These are phyloP conservation scores for Cephus spinipes DNA, from an alignment of 2,888 invertebrate genomes.

Conservation along the genomic window DNA sequence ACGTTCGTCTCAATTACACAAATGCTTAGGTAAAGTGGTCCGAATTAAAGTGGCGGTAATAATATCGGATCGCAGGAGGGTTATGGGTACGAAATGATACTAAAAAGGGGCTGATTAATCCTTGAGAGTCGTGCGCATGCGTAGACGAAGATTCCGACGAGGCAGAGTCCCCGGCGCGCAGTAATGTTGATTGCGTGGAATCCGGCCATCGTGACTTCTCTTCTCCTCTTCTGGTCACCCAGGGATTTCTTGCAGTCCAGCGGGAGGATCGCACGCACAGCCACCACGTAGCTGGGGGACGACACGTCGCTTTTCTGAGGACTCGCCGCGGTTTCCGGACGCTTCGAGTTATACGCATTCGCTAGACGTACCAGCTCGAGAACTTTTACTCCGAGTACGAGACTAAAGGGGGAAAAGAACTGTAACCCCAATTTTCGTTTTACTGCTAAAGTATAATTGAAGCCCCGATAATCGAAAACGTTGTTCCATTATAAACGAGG, in stretches of 20 bases:
- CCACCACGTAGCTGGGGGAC: not conserved
- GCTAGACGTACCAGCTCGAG: not conserved
- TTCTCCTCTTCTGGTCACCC: constrained; percentile 22
- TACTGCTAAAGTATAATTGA: not conserved
- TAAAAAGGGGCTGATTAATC: not conserved
- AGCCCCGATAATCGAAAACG: not conserved
- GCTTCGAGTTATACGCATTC: not conserved
- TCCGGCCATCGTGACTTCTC: constrained; percentile 35
- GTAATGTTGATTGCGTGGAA: constrained; percentile 58
- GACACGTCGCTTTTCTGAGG: not conserved
- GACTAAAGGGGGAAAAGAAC: not conserved
- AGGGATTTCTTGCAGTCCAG: not conserved
- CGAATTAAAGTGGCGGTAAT: not conserved
- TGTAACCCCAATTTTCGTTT: not conserved
- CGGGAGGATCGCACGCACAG: not conserved
- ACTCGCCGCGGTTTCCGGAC: constrained; percentile 7
- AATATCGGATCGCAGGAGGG: not conserved
- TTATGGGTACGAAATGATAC: not conserved
- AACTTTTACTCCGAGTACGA: not conserved
- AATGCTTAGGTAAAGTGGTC: too few relatives aligned
- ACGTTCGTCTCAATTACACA: not conserved
- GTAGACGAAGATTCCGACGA: constrained; percentile 10
- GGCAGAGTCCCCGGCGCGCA: constrained; percentile 36
- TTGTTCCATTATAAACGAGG: not conserved
- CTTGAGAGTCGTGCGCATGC: not conserved